phyloP scores from a whole-genome alignment of 2,888 invertebrate genomes.

The Caenorhabditis zanzibari region DNA sequence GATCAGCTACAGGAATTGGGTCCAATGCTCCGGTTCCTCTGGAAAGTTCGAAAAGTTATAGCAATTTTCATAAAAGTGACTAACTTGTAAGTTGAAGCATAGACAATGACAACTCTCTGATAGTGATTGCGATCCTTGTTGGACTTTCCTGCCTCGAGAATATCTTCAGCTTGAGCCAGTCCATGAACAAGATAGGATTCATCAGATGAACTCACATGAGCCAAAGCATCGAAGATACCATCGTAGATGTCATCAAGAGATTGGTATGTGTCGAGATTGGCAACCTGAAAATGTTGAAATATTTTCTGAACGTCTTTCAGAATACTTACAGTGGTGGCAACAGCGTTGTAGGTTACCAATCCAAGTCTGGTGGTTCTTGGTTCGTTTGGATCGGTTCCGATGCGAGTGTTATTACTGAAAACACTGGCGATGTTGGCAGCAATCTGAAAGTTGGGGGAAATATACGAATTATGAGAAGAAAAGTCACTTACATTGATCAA shows the following conservation, averaged over 20 bases:
- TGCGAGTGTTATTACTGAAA: conserved; percentile 35
- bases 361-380: conserved; percentile 49
- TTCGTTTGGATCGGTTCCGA: conserved; percentile 18
- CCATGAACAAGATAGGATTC: conserved; percentile 45
- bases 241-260: conserved; percentile 46
- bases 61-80: background rate
- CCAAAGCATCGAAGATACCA: conserved; percentile 20
- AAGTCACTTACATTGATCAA: conserved; percentile 6
- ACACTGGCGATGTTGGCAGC: conserved; percentile 47
- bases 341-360: conserved; percentile 50
- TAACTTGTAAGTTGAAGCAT: conserved; percentile 57
- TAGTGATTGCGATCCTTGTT: conserved; percentile 35
- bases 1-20: conserved; percentile 55
- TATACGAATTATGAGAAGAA: too few species aligned
- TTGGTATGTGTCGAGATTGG: conserved; percentile 35
- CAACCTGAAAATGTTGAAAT: conserved; percentile 16
- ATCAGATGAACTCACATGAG: conserved; percentile 16
- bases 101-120: conserved; percentile 56
- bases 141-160: conserved; percentile 25
- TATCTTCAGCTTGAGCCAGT: conserved; percentile 46
- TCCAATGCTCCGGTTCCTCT: conserved; percentile 45
- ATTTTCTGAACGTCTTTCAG: background rate
- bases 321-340: conserved; percentile 17
- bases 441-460: conserved; percentile 34
- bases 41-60: background rate